Evolutionary conservation across 2,888 invertebrate genomes (phyloP).

Genomic region (Leptinotarsa rubiginosa): DNA sequence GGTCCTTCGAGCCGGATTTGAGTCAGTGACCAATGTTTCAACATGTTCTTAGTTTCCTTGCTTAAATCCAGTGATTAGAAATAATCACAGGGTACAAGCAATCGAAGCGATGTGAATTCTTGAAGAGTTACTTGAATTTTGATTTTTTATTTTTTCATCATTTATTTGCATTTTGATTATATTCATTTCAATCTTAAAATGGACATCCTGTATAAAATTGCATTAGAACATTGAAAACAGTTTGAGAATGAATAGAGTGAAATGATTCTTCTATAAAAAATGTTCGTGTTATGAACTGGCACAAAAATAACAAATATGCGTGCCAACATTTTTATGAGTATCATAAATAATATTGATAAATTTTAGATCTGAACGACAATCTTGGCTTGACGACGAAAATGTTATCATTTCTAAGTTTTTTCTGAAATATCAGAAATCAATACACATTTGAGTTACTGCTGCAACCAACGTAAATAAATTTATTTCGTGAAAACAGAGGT

Average conservation of each 20-base stretch:
- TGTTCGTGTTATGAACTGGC: not conserved
- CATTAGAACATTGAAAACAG: not conserved
- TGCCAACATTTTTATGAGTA: conserved; percentile 10
- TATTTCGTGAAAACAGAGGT: too few species aligned
- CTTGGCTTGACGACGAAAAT: conserved; percentile 8
- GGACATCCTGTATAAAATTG: not conserved
- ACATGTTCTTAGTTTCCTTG: too few species aligned
- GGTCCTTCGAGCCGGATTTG: too few species aligned
- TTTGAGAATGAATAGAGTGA: not conserved
- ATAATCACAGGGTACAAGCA: too few species aligned
- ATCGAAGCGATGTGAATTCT: too few species aligned
- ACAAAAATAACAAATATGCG: conserved; percentile 4
- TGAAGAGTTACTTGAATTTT: too few species aligned
- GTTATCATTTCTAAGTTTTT: not conserved
- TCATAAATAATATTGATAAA: conserved; percentile 2
- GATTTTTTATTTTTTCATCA: too few species aligned
- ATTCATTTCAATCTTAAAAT: too few species aligned
- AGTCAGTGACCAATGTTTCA: too few species aligned
- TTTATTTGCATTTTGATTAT: too few species aligned
- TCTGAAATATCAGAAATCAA: not conserved
- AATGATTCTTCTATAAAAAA: not conserved
- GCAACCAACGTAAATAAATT: too few species aligned
- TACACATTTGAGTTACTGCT: not conserved
- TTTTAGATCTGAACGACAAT: not conserved
- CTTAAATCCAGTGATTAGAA: too few species aligned